Evolutionary conservation across 2,888 invertebrate genomes (phyloP).

Genomic region (Thecocarcelia acutangulata): DNA sequence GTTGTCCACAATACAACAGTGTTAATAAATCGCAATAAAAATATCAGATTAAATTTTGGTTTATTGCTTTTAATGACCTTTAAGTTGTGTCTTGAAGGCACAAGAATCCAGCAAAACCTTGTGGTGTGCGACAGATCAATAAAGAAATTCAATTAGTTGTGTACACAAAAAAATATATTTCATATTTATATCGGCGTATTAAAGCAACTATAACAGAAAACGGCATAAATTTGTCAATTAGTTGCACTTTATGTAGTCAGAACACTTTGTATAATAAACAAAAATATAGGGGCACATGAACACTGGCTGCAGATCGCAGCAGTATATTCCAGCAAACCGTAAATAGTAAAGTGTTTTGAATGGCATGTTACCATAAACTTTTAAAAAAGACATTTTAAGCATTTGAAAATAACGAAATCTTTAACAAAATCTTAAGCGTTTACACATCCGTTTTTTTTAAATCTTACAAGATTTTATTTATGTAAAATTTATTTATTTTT

Average conservation of each 20-base stretch:
- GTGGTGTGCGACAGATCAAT: constrained; percentile 9
- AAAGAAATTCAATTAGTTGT: constrained; percentile 23
- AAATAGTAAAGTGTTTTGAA: too few relatives aligned
- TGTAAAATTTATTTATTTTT: too few relatives aligned
- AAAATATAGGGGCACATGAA: not conserved
- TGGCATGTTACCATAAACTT: too few relatives aligned
- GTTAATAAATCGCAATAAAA: constrained; percentile 45
- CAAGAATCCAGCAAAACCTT: not conserved
- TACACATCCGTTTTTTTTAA: too few relatives aligned
- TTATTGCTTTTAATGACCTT: constrained; percentile 27
- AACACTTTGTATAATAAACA: too few relatives aligned
- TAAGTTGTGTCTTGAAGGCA: not conserved
- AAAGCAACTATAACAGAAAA: not conserved
- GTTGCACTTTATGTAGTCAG: not conserved
- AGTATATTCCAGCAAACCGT: too few relatives aligned
- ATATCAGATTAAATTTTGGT: constrained; percentile 42
- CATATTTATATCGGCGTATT: not conserved
- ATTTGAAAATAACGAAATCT: too few relatives aligned
- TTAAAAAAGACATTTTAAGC: too few relatives aligned
- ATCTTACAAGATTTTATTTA: too few relatives aligned
- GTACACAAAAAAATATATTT: not conserved
- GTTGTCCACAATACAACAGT: constrained; percentile 15
- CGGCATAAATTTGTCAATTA: constrained; percentile 52
- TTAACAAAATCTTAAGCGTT: too few relatives aligned
- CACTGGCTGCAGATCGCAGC: not conserved